These are phyloP conservation scores for Copidosoma floridanum DNA, from an alignment of 1,140 invertebrate species.

Conservation along the genomic window DNA sequence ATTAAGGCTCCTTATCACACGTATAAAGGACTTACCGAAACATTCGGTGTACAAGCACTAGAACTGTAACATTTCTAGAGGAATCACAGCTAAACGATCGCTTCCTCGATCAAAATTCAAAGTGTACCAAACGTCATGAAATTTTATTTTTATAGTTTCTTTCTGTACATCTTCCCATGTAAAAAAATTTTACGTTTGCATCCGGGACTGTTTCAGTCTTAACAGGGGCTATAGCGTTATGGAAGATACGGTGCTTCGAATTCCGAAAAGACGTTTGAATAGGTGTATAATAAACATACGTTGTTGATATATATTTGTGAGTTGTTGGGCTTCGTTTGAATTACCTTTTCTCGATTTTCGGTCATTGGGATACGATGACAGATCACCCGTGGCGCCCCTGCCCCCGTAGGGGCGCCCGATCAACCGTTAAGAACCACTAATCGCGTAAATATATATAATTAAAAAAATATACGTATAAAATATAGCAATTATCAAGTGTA, in stretches of 20 bases:
- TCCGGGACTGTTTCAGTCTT: slow-evolving; percentile 23
- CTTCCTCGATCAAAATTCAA: slow-evolving; percentile 21
- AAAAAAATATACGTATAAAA: slow-evolving; percentile 26
- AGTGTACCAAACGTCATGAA: slow-evolving; percentile 9
- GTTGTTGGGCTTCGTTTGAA: too few species aligned
- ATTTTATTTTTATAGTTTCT: not conserved
- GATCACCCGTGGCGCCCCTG: slow-evolving; percentile 13
- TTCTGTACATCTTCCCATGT: too few species aligned
- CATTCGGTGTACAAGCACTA: slow-evolving; percentile 23
- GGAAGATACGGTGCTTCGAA: slow-evolving; percentile 1
- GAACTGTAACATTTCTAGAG: slow-evolving; percentile 27
- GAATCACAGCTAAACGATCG: slow-evolving; percentile 36
- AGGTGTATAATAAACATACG: not conserved
- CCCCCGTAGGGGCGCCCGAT: slow-evolving; percentile 15
- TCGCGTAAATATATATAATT: slow-evolving; percentile 7
- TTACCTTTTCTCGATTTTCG: too few species aligned
- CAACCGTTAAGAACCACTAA: slow-evolving; percentile 3
- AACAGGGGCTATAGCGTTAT: slow-evolving; percentile 28
- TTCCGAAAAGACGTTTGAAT: not conserved
- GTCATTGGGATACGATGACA: too few species aligned
- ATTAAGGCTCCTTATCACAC: slow-evolving; percentile 24
- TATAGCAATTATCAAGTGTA: slow-evolving; percentile 20
- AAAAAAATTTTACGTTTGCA: slow-evolving; percentile 12
- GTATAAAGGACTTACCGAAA: slow-evolving; percentile 18
- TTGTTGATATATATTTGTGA: too few species aligned